Percentiles rank a stretch among this genome's conserved stretches.
Conservation (phyloP, 2,888 invertebrate genomes). For the Hemicrepidius hirtus region DNA sequence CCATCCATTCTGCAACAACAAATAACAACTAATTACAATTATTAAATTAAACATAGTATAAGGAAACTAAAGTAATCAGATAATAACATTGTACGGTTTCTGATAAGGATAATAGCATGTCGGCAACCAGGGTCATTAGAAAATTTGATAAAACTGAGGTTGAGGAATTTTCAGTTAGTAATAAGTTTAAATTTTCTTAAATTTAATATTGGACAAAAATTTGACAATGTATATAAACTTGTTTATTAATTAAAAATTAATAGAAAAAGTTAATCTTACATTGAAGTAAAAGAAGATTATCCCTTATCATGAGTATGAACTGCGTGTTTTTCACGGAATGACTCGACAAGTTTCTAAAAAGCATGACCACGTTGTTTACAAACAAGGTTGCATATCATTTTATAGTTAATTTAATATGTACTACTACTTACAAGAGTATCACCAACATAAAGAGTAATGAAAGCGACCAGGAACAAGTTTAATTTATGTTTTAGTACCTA, state of each 20-base stretch:
- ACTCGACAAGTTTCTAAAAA: slow-evolving; percentile 5
- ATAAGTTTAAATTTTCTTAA: too few relatives aligned
- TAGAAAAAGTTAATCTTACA: neutral
- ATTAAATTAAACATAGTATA: neutral
- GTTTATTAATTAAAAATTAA: neutral
- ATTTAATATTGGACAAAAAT: too few relatives aligned
- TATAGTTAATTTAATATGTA: neutral
- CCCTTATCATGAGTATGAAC: neutral
- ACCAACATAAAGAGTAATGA: too few relatives aligned
- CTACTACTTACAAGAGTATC: too few relatives aligned
- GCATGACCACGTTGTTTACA: slow-evolving; percentile 9
- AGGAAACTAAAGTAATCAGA: slow-evolving; percentile 12
- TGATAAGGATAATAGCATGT: neutral
- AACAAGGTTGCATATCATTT: slow-evolving; percentile 5
- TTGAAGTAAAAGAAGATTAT: neutral
- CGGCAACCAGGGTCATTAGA: neutral
- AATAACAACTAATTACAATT: neutral
- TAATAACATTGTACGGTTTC: neutral
- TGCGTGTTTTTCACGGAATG: slow-evolving; percentile 12
- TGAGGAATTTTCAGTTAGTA: neutral
- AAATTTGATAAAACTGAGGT: neutral
- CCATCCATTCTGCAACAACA: slow-evolving; percentile 64
- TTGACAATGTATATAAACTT: too few relatives aligned
- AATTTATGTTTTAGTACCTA: too few relatives aligned
- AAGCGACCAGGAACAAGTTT: too few relatives aligned